A percentile compares a stretch with the other conserved stretches of the same genome.
These are phyloP conservation scores for Drosophila mimetica DNA, from an alignment of 2,888 invertebrate genomes.

Conservation along the genomic window DNA sequence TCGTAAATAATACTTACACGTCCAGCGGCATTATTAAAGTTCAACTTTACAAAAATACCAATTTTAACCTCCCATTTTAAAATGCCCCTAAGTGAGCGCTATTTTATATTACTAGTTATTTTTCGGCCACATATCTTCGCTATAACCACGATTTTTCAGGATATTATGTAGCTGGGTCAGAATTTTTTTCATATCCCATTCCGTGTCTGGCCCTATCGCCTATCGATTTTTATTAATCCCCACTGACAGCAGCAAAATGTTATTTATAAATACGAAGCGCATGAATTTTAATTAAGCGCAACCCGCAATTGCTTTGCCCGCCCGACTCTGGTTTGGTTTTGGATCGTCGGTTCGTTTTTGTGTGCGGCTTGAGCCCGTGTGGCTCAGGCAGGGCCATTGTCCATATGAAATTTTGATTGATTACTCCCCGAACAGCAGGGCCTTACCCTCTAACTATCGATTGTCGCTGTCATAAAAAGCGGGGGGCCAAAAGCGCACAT, in stretches of 20 bases:
- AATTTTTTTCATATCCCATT: not conserved
- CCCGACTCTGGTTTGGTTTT: not conserved
- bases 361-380: slow-evolving; percentile 9
- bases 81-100: not conserved
- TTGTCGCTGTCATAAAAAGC: slow-evolving; percentile 74
- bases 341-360: slow-evolving; percentile 1
- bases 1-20: not conserved
- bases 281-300: slow-evolving; percentile 66
- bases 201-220: slow-evolving; percentile 7
- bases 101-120: slow-evolving; percentile 9
- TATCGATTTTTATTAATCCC: slow-evolving; percentile 43
- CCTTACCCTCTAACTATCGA: slow-evolving; percentile 62
- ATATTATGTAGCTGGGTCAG: not conserved
- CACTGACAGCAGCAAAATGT: slow-evolving; percentile 37
- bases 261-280: slow-evolving; percentile 47
- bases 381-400: slow-evolving; percentile 40
- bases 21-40: not conserved
- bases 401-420: slow-evolving; percentile 75
- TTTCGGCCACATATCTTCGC: slow-evolving; percentile 12
- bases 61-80: not conserved
- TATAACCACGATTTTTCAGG: not conserved
- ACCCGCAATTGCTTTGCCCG: slow-evolving; percentile 37
- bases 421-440: slow-evolving; percentile 59
- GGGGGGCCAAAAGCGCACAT: slow-evolving; percentile 46
- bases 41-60: not conserved